These are phyloP conservation scores for Lasius fuliginosus DNA, from an alignment of 2,888 invertebrate species.

Conservation along the genomic window DNA sequence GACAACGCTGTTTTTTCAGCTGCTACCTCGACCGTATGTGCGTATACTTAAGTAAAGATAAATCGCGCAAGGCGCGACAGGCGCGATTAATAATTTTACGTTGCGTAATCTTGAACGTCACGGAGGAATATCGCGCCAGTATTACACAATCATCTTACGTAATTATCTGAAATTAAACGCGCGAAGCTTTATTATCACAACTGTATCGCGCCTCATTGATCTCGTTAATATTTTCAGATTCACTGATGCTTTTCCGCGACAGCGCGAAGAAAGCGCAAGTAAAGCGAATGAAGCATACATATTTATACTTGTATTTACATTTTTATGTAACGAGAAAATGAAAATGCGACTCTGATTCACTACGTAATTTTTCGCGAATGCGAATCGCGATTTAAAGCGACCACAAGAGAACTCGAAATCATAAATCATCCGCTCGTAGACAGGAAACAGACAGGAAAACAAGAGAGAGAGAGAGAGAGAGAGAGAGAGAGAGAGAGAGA, in stretches of 20 bases:
- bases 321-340: constrained; percentile 27
- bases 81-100: constrained; percentile 39
- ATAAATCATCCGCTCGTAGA: constrained; percentile 49
- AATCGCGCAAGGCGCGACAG: constrained; percentile 9
- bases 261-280: not conserved
- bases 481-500: not conserved
- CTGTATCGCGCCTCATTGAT: too few species aligned
- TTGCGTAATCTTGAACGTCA: constrained; percentile 13
- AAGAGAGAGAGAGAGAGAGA: not conserved
- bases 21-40: not conserved
- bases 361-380: constrained; percentile 8
- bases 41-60: constrained; percentile 14
- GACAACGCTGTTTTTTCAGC: constrained; percentile 33
- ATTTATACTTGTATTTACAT: constrained; percentile 1
- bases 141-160: constrained; percentile 11
- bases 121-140: not conserved
- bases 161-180: constrained; percentile 23
- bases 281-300: constrained; percentile 9
- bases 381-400: constrained; percentile 51
- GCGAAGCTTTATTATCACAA: not conserved
- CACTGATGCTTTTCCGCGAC: not conserved
- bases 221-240: not conserved
- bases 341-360: constrained; percentile 27
- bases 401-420: constrained; percentile 31
- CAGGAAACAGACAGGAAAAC: not conserved